Evolutionary conservation across 1,140 invertebrate species (phyloP).

Genomic region (Gryllus bimaculatus): DNA sequence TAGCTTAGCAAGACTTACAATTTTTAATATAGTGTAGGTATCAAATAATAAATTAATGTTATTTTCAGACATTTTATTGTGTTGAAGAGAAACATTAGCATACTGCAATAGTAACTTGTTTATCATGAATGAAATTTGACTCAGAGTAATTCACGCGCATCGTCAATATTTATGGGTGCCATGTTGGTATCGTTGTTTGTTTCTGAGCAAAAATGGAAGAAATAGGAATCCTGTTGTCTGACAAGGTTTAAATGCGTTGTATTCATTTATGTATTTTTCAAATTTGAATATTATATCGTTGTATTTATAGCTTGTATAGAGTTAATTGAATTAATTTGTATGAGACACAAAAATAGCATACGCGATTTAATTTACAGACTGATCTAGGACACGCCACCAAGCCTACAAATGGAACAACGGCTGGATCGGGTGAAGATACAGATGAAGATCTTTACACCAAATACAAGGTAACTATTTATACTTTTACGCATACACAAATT

Average conservation of each 20-base stretch:
- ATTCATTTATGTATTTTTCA: neutral
- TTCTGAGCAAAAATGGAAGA: constrained; percentile 47
- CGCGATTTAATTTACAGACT: constrained; percentile 40
- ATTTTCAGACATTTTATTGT: no score
- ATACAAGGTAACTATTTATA: constrained; percentile 62
- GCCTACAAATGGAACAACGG: constrained; percentile 40
- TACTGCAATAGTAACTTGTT: no score
- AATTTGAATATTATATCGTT: neutral
- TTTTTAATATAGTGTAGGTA: no score
- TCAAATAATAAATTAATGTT: no score
- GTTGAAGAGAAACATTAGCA: no score
- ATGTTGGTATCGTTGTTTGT: no score
- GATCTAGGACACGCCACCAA: constrained; percentile 48
- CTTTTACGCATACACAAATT: neutral
- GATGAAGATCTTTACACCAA: constrained; percentile 92
- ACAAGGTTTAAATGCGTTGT: constrained; percentile 44
- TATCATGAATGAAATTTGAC: no score
- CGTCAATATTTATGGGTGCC: no score
- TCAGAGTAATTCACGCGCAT: no score
- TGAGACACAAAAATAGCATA: neutral
- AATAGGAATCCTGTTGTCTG: constrained; percentile 55
- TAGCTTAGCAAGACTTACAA: no score
- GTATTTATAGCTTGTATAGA: neutral
- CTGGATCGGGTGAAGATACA: constrained; percentile 56
- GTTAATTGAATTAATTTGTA: neutral